These are phyloP conservation scores for Arizona elegans DNA, from an alignment of 2,113 vertebrate species.

Conservation along the genomic window DNA sequence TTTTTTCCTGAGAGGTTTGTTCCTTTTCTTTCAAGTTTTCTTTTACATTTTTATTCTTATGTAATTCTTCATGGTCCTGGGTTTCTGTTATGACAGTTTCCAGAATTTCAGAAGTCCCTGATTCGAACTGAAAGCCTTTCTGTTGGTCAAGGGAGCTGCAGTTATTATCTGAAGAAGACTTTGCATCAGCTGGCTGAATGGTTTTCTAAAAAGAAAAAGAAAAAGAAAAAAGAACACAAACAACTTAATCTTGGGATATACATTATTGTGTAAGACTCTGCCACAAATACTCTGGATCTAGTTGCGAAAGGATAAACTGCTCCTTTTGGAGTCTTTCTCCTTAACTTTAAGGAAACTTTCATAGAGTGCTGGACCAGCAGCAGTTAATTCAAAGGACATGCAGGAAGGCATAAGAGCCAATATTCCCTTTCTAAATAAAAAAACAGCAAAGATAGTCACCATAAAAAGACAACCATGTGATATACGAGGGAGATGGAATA, in stretches of 20 bases:
- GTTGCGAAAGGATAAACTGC: background rate
- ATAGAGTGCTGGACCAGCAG: background rate
- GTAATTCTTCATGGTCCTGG: constrained; percentile 44
- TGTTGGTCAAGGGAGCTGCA: background rate
- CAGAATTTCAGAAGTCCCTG: constrained; percentile 6
- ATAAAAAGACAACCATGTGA: background rate
- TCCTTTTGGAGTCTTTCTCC: background rate
- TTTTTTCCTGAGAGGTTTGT: constrained; percentile 52
- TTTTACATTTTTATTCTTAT: constrained; percentile 39
- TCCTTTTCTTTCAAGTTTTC: constrained; percentile 52
- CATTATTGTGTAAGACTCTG: background rate
- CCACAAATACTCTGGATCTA: background rate
- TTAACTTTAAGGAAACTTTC: background rate
- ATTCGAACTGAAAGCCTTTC: constrained; percentile 11
- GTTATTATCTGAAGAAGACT: constrained; percentile 13
- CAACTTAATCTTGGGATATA: background rate
- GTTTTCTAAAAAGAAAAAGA: constrained; percentile 47
- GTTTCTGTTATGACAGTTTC: constrained; percentile 25
- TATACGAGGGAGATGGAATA: background rate
- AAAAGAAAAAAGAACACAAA: constrained; percentile 10
- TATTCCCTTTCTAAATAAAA: background rate
- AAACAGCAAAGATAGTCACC: background rate
- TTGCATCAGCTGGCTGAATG: constrained; percentile 32
- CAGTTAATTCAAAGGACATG: background rate
- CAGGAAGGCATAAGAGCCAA: background rate